Evolutionary conservation across 2,888 invertebrate genomes (phyloP), one percentile per base, ranked within the genome.

Genomic region (Hecatera dysodea): DNA sequence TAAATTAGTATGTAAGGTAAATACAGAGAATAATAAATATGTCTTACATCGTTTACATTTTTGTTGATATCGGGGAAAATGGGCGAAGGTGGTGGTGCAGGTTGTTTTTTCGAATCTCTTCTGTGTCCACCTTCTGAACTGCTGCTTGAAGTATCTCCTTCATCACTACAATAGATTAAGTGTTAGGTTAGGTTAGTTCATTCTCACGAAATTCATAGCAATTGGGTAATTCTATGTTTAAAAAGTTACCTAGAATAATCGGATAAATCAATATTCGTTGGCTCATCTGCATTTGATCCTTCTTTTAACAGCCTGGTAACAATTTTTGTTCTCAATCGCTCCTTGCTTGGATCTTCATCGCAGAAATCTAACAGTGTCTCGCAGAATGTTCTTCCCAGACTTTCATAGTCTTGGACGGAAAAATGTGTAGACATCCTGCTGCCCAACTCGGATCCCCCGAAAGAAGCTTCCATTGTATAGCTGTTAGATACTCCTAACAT

Each of bases 391-490:
- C 98, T 97, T 7, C 99, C 99, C 92, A 99, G 97, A 84, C 97
- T 96, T 87, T 96, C 96, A 72, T 94, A 96, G 80, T 96, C 96
- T 90, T 96, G 96, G n/a, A 97, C 97, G 36, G 97, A 97, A 90
- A 99, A 99, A 92, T 99, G 99, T 27, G 98, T 98, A 8, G 98
- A 98, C 84, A 97, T 96, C 90, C 98, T 97, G 56, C 98, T 97
- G 4, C 98, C 98, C 68, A 99, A 93, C 79, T 97, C 97, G 3
- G 99, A 98, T 15, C 99, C 99, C 63, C 98, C 98, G 92, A 99
- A 98, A 0, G 99, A 99, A 11, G 99, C 99, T 95, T 99, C 99
- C 97, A 99, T 97, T 7, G 99, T 99, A 90, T 98, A 99, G 92
- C 99, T 99, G 89, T 99, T 99, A 71, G 98, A 97, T 57, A 99